Base-by-base conservation (phyloP, 2,888 invertebrate species). In the Auanema sp. region DNA sequence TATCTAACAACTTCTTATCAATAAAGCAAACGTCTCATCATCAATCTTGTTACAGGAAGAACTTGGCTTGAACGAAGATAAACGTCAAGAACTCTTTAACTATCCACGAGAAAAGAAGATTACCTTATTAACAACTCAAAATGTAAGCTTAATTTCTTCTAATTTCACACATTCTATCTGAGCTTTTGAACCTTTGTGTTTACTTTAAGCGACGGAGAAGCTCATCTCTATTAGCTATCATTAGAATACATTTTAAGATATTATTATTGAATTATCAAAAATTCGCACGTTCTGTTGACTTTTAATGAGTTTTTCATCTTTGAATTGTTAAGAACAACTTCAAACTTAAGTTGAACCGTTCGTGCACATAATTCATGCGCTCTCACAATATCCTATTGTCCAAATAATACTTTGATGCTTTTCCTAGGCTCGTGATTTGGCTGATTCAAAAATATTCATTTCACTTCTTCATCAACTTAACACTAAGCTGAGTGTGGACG, bases 101-200 rank as follows among this genome's bases (percentile, higher is more conserved):
- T 80, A 79, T 49, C 66, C 77, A 11, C 58, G 66, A 18, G 79
- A 79, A 58, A 79, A 78, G 71, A 80, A 80, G 52, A 72, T 77
- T 62, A 65, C 75, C 16, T 68, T 80, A 63, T 56, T 80, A 54
- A 60, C 64, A 16, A 68, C 70, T 40, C 67, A 74, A 56, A 59
- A 68, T 64, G 74, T 74, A 49, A 64, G 71, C 69, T 57, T 14
- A n/a, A 42, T 58, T 21, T 33, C 44, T 18, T 25, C 44, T 55
- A 8, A 18, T 33, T 61, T 47, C 25, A 40, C 24, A 8, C 21
- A 25, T 21, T 52, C 24, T 8, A 33, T 5, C 8, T 33, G 33
- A 33, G 4, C 33, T 33, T 33, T 33, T 33, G 33, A 33, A 5
- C 8, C 33, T 33, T 49, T 18, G 11, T 51, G 24, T 23, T 44